A percentile compares a stretch with the other conserved stretches of the same genome.
Conservation (phyloP, 2,888 invertebrate genomes). For the Rotaria sp. region DNA sequence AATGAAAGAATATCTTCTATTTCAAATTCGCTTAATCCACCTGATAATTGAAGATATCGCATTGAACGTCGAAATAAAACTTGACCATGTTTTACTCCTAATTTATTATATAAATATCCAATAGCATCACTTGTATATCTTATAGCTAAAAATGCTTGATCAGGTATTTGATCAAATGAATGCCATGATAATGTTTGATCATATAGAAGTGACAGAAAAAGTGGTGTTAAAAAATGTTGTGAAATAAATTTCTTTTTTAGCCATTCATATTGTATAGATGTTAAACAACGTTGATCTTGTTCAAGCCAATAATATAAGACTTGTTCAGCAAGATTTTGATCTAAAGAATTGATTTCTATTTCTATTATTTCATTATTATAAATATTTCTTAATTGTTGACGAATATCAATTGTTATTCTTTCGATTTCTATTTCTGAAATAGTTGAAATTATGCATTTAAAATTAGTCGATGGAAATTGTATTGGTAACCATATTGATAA, state of each 20-base stretch:
- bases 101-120: slow-evolving; percentile 20
- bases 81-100: slow-evolving; percentile 31
- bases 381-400: not conserved
- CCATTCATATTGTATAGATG: not conserved
- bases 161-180: slow-evolving; percentile 28
- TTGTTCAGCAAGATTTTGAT: slow-evolving; percentile 5
- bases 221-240: not conserved
- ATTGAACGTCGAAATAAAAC: slow-evolving; percentile 30
- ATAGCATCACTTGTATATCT: not conserved
- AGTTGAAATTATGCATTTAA: slow-evolving; percentile 7
- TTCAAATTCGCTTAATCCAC: slow-evolving; percentile 36
- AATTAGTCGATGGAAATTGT: not conserved
- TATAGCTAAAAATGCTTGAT: not conserved
- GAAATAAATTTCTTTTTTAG: not conserved
- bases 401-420: not conserved
- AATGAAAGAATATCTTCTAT: slow-evolving; percentile 36
- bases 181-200: slow-evolving; percentile 34
- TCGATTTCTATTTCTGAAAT: not conserved
- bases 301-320: slow-evolving; percentile 25
- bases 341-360: slow-evolving; percentile 11
- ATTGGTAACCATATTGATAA: not conserved
- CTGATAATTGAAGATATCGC: slow-evolving; percentile 28
- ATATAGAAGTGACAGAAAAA: slow-evolving; percentile 28
- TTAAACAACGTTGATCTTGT: slow-evolving; percentile 20
- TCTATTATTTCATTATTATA: not conserved